A percentile compares a stretch with the other conserved stretches of the same genome.
Conservation (phyloP, 2,797 vertebrate genomes). For the Cossypha dichroa region DNA sequence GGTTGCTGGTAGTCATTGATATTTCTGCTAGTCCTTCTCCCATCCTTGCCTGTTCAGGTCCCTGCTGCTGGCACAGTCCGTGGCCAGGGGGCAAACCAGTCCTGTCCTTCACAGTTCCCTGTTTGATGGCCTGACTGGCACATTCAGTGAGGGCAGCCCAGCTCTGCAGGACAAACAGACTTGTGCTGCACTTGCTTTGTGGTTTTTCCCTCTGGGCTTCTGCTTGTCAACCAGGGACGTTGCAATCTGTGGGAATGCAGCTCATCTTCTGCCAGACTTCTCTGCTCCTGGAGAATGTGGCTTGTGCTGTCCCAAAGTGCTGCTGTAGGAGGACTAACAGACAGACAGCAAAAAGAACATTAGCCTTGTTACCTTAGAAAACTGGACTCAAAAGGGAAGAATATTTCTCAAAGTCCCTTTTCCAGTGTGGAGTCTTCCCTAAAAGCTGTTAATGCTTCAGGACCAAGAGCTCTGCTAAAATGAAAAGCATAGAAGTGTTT, state of each 20-base stretch:
- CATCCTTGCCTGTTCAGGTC: background rate
- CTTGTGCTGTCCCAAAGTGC: background rate
- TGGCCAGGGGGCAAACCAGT: fast-evolving
- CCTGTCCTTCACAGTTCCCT: fast-evolving
- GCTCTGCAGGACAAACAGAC: fast-evolving
- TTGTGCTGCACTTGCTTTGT: fast-evolving
- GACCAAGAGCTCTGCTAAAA: background rate
- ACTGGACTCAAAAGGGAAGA: background rate
- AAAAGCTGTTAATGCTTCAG: background rate
- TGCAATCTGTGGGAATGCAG: background rate
- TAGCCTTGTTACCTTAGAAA: background rate
- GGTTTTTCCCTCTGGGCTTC: background rate
- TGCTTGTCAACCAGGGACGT: background rate
- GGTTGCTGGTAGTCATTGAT: background rate
- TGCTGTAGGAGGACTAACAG: background rate
- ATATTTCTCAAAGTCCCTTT: background rate
- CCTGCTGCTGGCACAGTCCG: background rate
- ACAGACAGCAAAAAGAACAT: background rate
- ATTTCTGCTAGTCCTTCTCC: background rate
- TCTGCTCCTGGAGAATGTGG: background rate
- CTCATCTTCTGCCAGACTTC: background rate
- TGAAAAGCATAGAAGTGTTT: background rate
- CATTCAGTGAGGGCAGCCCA: fast-evolving
- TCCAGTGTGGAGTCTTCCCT: background rate
- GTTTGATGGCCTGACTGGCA: background rate